Base-by-base conservation (phyloP, 2,113 vertebrate genomes). In the Leptobrachium leishanense region DNA sequence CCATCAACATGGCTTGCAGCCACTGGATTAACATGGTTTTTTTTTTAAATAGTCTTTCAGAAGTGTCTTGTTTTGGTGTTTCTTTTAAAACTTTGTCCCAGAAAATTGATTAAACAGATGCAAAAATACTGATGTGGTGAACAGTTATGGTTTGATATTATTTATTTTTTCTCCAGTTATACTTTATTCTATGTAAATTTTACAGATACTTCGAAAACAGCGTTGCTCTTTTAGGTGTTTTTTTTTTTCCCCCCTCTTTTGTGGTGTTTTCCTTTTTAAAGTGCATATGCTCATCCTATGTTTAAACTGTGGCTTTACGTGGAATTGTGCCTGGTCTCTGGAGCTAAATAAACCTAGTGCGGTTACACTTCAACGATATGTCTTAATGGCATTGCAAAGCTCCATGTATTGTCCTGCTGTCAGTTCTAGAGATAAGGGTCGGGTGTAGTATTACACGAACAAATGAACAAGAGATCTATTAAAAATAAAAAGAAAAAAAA, bases 401-500 rank as follows among this genome's bases (percentile, higher is more conserved):
- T 75, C 3, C 43, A n/a, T 75, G 68, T 72, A 68, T 59, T 75
- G 50, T 66, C 59, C 74, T 59, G 50, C 44, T 81, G 73, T 70
- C 50, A 20, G 40, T 74, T 81, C 55, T 74, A 50, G 59, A 79
- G 70, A 54, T 79, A 79, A 62, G 54, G 71, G 73, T 44, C 85
- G 82, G 83, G 78, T 79, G 13, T 43, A 53, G 72, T 40, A 68
- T 66, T 75, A 2, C 6, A 41, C 68, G 55, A 4, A 1, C 68
- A 31, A 0, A 76, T 44, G 55, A 81, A 43, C 39, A 82, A 75
- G 79, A 81, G 71, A 81, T 82, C 78, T 5, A 41, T 39, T 41
- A 12, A 1, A 2, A 69, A 1, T 65, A 11, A 0, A 9, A 43
- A 0, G 0, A 0, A 5, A 5, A 9, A 0, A 0, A 9, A 13